Conservation (phyloP, 2,113 vertebrate genomes). For the Mus spicilegus region DNA sequence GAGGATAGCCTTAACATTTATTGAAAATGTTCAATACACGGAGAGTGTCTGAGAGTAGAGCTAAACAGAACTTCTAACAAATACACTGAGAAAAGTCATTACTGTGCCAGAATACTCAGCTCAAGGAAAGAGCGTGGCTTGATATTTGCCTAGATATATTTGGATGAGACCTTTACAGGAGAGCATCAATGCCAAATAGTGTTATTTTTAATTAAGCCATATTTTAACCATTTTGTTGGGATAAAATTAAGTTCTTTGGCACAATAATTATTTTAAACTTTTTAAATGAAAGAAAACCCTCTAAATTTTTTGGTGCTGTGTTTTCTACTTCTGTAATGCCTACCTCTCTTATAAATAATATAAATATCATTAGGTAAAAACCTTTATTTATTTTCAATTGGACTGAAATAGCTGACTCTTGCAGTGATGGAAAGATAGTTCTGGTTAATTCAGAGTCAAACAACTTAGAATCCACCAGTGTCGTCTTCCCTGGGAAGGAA, state of each 20-base stretch:
- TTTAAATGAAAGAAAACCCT: background rate
- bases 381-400: background rate
- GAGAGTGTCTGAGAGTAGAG: background rate
- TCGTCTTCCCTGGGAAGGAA: background rate
- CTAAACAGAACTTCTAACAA: slow-evolving; percentile 45
- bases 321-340: background rate
- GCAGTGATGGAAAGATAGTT: background rate
- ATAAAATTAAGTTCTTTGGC: slow-evolving; percentile 20
- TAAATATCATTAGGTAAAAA: background rate
- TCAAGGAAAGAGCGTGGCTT: background rate
- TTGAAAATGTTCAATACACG: background rate
- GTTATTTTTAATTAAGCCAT: slow-evolving; percentile 52
- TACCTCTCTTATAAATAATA: background rate
- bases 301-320: background rate
- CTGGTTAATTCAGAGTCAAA: background rate
- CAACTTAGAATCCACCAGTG: background rate
- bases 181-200: slow-evolving; percentile 34
- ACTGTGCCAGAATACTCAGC: slow-evolving; percentile 21
- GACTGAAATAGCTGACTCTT: background rate
- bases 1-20: background rate
- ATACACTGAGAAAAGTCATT: background rate
- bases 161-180: slow-evolving; percentile 32
- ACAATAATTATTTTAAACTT: slow-evolving; percentile 4
- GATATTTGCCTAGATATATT: slow-evolving; percentile 47
- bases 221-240: slow-evolving; percentile 38